Base-by-base conservation (phyloP, 1,140 invertebrate species). In the Zaprionus kolodkinae region DNA sequence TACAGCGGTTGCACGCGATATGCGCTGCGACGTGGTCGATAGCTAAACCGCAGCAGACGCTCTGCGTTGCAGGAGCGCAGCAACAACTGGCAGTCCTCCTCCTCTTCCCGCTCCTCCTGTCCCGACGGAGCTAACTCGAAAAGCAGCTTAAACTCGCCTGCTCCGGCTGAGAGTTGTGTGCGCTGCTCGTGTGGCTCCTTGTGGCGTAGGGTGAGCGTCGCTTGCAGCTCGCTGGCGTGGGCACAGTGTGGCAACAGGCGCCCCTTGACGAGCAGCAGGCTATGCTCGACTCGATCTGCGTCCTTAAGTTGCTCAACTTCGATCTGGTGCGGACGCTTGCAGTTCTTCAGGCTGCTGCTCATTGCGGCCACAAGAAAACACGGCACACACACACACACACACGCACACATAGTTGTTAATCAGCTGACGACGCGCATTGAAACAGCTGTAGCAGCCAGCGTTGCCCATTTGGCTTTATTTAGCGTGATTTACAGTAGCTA, bases 1-100 rank as follows among this genome's bases (percentile, higher is more conserved):
- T 96, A 97, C 9, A 97, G 93, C 6, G 96, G 96, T 12, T 94
- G 94, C 9, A 96, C 94, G 27, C 93, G 88, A 81, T 91, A 92
- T 15, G 52, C 40, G 59, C 76, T 92, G 25, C 61, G 35, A 0
- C 86, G 55, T 2, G 73, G 63, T 11, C 57, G 43, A 59, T 86
- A 90, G 5, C 12, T 67, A 45, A 89, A 86, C 1, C 38, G 50
- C 7, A 91, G 63, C 36, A 35, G 12, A 10, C 69, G 79, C 0
- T 72, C 45, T 11, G 56, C 71, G 33, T 48, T 87, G 72, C 86
- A 89, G 68, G 79, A 86, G 15, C 65, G 61, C 17, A 89, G 27
- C 7, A 74, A 71, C 21, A 89, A 38, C 11, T 65, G 54, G 36
- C 72, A 88, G 15, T 36, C 13, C 9, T 13, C 50, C 1, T 5